Evolutionary conservation across 2,113 vertebrate species (phyloP).

Genomic region (Rhinogobius similis): DNA sequence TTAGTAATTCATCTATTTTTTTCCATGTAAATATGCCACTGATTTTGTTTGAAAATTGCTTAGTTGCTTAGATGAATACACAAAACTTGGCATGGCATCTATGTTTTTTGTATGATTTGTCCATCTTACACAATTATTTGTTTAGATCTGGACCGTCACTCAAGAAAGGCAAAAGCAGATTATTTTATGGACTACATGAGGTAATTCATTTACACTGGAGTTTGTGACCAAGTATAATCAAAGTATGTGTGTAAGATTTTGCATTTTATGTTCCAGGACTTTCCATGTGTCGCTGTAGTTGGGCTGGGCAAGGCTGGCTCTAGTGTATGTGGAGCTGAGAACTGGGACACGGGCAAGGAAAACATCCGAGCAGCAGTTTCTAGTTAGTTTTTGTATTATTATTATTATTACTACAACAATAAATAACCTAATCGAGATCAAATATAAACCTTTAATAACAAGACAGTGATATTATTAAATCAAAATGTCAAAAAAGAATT

Average conservation of each 20-base stretch:
- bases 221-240: not conserved
- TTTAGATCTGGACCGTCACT: constrained; percentile 88
- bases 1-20: too few species aligned
- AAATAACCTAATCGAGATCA: too few species aligned
- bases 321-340: constrained; percentile 84
- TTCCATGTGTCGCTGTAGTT: constrained; percentile 87
- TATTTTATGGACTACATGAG: constrained; percentile 92
- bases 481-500: not conserved
- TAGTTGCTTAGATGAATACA: not conserved
- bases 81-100: too few species aligned
- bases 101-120: too few species aligned
- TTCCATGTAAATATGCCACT: too few species aligned
- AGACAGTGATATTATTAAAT: too few species aligned
- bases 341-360: constrained; percentile 91
- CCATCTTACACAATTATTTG: not conserved
- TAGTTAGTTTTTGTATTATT: constrained; percentile 68
- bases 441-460: too few species aligned
- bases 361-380: constrained; percentile 88
- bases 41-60: too few species aligned
- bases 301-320: constrained; percentile 85
- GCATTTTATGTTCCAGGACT: constrained; percentile 78
- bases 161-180: constrained; percentile 89
- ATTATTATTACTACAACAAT: not conserved
- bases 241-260: not conserved
- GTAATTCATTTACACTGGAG: constrained; percentile 65